Evolutionary conservation across 2,113 vertebrate species (phyloP).

Genomic region (human (Homo sapiens)): GRCh38 chr1:113455501-113456000

Average conservation of each 20-base stretch:
- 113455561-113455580: not conserved
- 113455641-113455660: not conserved
- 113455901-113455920: not conserved
- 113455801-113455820: not conserved
- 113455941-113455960: not conserved
- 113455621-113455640: conserved; percentile 10
- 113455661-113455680: not conserved
- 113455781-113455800: not conserved
- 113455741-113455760: not conserved
- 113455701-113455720: not conserved
- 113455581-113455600: not conserved
- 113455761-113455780: not conserved
- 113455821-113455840: not conserved
- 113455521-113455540: not conserved
- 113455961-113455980: too few species aligned
- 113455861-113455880: not conserved
- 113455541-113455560: not conserved
- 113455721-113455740: not conserved
- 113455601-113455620: not conserved
- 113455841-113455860: not conserved
- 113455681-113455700: not conserved
- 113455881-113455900: not conserved
- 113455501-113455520: not conserved
- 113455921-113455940: not conserved
- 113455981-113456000: too few species aligned